Conservation (phyloP, 1,140 invertebrate species). For the Hyles euphorbiae region DNA sequence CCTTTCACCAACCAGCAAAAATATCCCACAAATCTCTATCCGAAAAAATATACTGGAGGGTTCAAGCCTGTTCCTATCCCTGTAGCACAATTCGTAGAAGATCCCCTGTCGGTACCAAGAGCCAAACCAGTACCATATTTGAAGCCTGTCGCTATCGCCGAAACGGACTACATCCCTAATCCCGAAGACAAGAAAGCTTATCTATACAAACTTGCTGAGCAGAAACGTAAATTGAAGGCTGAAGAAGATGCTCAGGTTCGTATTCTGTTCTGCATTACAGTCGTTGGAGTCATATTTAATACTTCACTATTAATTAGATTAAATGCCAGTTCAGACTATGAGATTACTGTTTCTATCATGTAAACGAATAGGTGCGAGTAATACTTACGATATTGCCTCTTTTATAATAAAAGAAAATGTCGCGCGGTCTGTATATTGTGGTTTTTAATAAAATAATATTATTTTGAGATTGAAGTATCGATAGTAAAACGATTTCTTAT, state of each 20-base stretch:
- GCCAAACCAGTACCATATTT: conserved; percentile 47
- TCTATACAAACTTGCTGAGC: conserved; percentile 40
- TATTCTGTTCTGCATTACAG: neutral
- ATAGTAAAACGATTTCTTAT: too few species aligned
- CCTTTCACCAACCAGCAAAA: conserved; percentile 23
- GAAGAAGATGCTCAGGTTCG: conserved; percentile 34
- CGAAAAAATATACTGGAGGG: conserved; percentile 49
- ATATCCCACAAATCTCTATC: conserved; percentile 54
- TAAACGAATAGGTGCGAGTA: too few species aligned
- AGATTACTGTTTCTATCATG: too few species aligned
- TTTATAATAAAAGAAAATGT: too few species aligned
- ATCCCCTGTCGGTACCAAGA: conserved; percentile 33
- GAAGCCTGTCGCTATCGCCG: conserved; percentile 27
- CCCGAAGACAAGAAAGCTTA: conserved; percentile 46
- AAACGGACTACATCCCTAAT: conserved; percentile 29
- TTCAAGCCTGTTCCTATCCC: conserved; percentile 61
- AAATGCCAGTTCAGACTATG: too few species aligned
- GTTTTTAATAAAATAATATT: too few species aligned
- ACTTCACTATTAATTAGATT: too few species aligned
- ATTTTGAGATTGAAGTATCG: too few species aligned
- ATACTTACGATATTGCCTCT: too few species aligned
- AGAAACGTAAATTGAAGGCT: conserved; percentile 48
- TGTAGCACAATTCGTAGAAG: conserved; percentile 42
- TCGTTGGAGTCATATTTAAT: too few species aligned
- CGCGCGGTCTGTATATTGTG: too few species aligned